phyloP scores from a whole-genome alignment of 2,888 invertebrate genomes.

The Baronia brevicornis region DNA sequence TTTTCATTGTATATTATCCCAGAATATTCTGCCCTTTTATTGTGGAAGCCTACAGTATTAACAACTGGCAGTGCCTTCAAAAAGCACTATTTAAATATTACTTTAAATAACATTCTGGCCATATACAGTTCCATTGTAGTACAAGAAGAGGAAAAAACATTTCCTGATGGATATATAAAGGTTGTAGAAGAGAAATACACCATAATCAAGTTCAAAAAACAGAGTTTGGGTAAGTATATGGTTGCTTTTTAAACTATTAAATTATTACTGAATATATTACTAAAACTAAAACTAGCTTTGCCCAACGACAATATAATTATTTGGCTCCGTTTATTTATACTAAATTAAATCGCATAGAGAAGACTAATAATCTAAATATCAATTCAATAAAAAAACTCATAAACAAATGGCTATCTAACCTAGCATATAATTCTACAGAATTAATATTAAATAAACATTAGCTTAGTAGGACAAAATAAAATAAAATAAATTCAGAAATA shows the following conservation, averaged over 20 bases:
- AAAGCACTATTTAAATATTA: slow-evolving; percentile 65
- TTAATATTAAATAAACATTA: too few relatives aligned
- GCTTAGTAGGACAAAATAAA: too few relatives aligned
- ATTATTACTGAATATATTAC: not conserved
- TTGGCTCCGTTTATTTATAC: too few relatives aligned
- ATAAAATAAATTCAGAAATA: too few relatives aligned
- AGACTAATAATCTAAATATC: too few relatives aligned
- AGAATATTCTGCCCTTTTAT: slow-evolving; percentile 52
- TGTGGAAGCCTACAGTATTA: slow-evolving; percentile 60
- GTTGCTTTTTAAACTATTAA: not conserved
- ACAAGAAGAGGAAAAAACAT: slow-evolving; percentile 29
- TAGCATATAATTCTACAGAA: too few relatives aligned
- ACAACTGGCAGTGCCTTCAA: slow-evolving; percentile 63
- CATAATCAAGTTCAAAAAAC: slow-evolving; percentile 43
- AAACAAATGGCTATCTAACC: too few relatives aligned
- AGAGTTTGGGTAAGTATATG: slow-evolving; percentile 34
- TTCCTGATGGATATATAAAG: slow-evolving; percentile 45
- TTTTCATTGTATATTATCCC: slow-evolving; percentile 59
- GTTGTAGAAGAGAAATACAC: slow-evolving; percentile 44
- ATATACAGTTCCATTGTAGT: slow-evolving; percentile 53
- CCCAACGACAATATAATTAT: too few relatives aligned
- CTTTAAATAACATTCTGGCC: slow-evolving; percentile 55
- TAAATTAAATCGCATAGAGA: too few relatives aligned
- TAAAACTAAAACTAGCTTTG: too few relatives aligned
- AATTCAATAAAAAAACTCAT: too few relatives aligned